These are phyloP conservation scores for Pollenia angustigena DNA, from an alignment of 2,888 invertebrate genomes.

Conservation along the genomic window DNA sequence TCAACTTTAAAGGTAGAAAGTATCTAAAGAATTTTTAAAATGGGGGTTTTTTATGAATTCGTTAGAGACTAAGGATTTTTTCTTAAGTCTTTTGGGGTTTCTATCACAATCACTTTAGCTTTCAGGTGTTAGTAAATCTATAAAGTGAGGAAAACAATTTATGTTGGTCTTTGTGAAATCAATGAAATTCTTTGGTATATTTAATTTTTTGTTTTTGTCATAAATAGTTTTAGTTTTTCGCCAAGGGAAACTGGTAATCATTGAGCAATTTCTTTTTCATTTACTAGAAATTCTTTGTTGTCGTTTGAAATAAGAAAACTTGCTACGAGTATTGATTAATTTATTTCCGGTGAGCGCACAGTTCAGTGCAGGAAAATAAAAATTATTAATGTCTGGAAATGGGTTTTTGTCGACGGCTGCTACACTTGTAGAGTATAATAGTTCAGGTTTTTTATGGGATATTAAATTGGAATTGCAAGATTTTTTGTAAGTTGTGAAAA, in stretches of 20 bases:
- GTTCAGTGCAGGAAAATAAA: slow-evolving; percentile 1
- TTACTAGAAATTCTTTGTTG: background rate
- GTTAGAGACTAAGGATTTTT: background rate
- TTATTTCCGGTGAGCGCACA: slow-evolving; percentile 39
- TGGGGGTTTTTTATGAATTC: slow-evolving; percentile 3
- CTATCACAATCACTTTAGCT: slow-evolving; percentile 3
- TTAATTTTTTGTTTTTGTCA: background rate
- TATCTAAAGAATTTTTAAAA: slow-evolving; percentile 27
- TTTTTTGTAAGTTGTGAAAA: background rate
- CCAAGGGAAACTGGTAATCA: slow-evolving; percentile 38
- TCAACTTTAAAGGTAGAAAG: background rate
- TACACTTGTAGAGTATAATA: background rate
- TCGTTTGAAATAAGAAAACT: slow-evolving; percentile 17
- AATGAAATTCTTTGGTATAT: slow-evolving; percentile 52
- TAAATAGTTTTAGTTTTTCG: slow-evolving; percentile 1
- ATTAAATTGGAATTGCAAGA: background rate
- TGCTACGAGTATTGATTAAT: slow-evolving; percentile 26
- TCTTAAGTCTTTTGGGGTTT: slow-evolving; percentile 29
- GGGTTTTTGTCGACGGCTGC: background rate
- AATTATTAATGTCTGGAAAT: slow-evolving; percentile 27
- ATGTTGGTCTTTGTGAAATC: slow-evolving; percentile 28
- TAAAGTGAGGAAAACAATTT: background rate
- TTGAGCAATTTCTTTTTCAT: slow-evolving; percentile 40
- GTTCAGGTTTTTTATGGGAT: background rate
- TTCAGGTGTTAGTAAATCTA: background rate